These are phyloP conservation scores for Hyperopisus bebe DNA, from an alignment of 2,113 vertebrate genomes.

Conservation along the genomic window DNA sequence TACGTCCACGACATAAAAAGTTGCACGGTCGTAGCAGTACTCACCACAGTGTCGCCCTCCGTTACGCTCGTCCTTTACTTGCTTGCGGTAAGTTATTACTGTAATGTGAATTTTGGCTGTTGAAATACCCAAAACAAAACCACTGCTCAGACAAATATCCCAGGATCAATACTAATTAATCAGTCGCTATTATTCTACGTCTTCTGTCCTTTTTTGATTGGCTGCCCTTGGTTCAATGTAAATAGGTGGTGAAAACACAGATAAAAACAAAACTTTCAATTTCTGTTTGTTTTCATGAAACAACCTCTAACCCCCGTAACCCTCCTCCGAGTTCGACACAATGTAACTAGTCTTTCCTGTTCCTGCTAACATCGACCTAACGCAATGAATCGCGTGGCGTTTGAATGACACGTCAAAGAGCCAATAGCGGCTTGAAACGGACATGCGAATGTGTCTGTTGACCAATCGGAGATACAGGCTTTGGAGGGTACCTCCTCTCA, in stretches of 20 bases:
- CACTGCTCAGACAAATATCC: not conserved
- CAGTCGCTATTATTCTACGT: not conserved
- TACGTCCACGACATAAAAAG: not conserved
- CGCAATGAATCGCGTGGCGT: slow-evolving; percentile 28
- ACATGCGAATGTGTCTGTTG: not conserved
- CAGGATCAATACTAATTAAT: not conserved
- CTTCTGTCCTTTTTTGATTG: not conserved
- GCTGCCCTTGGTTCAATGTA: not conserved
- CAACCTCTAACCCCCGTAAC: slow-evolving; percentile 17
- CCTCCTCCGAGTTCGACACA: slow-evolving; percentile 35
- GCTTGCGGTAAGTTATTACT: not conserved
- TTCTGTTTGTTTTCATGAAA: slow-evolving; percentile 23
- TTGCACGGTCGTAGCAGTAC: slow-evolving; percentile 2
- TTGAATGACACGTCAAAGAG: slow-evolving; percentile 27
- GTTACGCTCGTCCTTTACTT: not conserved
- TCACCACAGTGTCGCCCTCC: slow-evolving; percentile 5
- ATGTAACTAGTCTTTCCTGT: slow-evolving; percentile 46
- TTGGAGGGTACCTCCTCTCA: not conserved
- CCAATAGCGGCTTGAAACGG: slow-evolving; percentile 35
- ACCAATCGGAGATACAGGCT: slow-evolving; percentile 33
- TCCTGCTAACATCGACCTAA: slow-evolving; percentile 37
- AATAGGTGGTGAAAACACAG: not conserved
- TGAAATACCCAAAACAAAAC: not conserved
- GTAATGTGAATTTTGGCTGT: not conserved
- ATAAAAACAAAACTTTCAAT: slow-evolving; percentile 13